Percentiles rank a stretch among this genome's conserved stretches.
Conservation (phyloP, 2,888 invertebrate genomes). For the Cantharis rustica region DNA sequence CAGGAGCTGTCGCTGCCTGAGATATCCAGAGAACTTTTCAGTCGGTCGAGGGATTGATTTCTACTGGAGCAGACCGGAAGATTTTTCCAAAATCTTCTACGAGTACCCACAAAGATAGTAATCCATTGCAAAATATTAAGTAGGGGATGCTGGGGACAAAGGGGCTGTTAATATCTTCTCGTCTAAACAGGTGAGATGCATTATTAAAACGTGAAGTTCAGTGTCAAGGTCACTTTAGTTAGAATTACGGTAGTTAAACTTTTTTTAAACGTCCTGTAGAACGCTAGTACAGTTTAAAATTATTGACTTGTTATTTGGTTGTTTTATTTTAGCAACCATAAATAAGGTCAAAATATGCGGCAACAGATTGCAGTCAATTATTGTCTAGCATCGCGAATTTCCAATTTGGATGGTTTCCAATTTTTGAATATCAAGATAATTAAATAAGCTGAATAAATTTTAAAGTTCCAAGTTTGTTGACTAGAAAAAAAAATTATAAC, state of each 20-base stretch:
- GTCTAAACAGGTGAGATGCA: no score
- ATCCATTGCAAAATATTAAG: neutral
- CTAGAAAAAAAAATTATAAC: neutral
- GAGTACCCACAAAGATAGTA: no score
- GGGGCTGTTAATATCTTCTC: neutral
- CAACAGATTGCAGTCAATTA: neutral
- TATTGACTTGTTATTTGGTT: neutral
- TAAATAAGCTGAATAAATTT: neutral
- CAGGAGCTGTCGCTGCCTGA: no score
- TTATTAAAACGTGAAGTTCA: no score
- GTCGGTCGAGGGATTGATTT: no score
- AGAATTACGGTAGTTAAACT: neutral
- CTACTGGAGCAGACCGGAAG: no score
- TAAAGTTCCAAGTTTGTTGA: neutral
- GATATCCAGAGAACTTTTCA: no score
- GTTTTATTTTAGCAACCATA: neutral
- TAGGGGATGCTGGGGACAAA: neutral
- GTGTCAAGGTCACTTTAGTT: neutral
- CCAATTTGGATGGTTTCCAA: neutral
- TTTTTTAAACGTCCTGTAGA: neutral
- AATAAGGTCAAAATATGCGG: neutral
- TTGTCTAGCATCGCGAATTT: neutral
- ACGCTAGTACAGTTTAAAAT: neutral
- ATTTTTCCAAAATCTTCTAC: no score
- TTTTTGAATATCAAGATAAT: neutral